Base-by-base conservation (phyloP, 2,888 invertebrate species). In the Thymelicus acteon region DNA sequence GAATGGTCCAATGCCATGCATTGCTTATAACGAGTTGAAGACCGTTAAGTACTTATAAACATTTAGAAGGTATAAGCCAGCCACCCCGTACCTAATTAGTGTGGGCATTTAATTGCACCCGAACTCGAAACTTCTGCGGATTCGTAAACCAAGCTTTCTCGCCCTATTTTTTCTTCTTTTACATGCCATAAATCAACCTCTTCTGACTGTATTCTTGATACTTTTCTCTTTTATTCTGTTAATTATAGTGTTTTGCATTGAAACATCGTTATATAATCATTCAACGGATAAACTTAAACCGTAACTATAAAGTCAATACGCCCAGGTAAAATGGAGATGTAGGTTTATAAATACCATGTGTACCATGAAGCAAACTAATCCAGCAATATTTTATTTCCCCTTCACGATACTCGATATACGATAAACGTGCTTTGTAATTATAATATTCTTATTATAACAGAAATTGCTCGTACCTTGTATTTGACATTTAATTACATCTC, bases 71-170 rank as follows among this genome's bases (percentile, higher is more conserved):
- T n/a, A 24, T 13, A 61, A 24, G 12, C 24, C 24, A 61, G 44
- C 24, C n/a, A 19, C 19, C 44, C 19, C 60, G 60, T 47, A 7
- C 12, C 44, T 61, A 61, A 61, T 61, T 61, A 61, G 60, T 44
- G 15, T 24, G 44, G 44, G 60, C 24, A 61, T 39, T 44, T 62
- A 62, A 62, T 48, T 62, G 61, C 61, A 48, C 7, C 61, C 47
- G 12, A 62, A 48, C 47, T 62, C 31, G 61, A 31, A 48, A 48
- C 47, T 57, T 37, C 57, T 31, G 24, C 6, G 61, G 19, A 62
- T 13, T 62, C 61, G 13, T 24, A 44, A 37, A 24, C 44, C 44
- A 62, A 62, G 47, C 40, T 48, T 31, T 62, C 47, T 47, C 24
- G 47, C 10, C 19, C 19, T 48, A 48, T 61, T 47, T 44, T 47